These are phyloP conservation scores for mouse (Mus musculus) DNA, from an alignment of 2,113 vertebrate genomes.

Conservation along the genomic window DNA sequence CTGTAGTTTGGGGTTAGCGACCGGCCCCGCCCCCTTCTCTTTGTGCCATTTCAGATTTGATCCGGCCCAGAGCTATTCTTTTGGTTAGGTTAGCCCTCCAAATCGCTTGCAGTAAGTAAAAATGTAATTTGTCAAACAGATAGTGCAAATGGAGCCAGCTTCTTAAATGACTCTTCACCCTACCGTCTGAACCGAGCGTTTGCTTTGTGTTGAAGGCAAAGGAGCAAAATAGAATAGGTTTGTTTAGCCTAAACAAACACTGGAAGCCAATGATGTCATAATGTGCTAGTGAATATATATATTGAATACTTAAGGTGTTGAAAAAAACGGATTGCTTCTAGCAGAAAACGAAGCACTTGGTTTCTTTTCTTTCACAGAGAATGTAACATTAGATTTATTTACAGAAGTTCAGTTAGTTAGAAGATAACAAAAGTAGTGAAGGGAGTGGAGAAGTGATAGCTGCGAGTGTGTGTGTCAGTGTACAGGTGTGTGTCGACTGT, in stretches of 20 bases:
- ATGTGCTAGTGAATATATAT: slow-evolving; percentile 34
- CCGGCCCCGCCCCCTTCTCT: neutral
- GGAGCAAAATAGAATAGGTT: slow-evolving; percentile 28
- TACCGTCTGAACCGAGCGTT: neutral
- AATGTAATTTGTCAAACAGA: neutral
- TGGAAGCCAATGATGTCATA: slow-evolving; percentile 71
- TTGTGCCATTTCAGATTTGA: neutral
- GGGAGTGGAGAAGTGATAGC: neutral
- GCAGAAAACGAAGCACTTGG: neutral
- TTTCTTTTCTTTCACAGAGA: slow-evolving; percentile 25
- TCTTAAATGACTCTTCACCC: neutral
- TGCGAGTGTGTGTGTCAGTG: neutral
- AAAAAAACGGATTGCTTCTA: neutral
- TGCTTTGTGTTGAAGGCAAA: neutral
- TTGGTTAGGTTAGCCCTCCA: neutral
- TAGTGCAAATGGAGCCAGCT: neutral
- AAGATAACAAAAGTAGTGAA: neutral
- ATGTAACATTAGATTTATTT: neutral
- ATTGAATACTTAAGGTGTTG: neutral
- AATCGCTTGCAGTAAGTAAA: neutral
- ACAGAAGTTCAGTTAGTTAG: neutral
- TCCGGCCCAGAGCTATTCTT: neutral
- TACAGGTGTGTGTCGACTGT: neutral
- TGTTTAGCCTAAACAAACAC: neutral
- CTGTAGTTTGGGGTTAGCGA: neutral